A percentile compares a stretch with the other conserved stretches of the same genome.
Evolutionary conservation across 2,888 invertebrate species (phyloP).

Genomic region (Caenorhabditis sp.): DNA sequence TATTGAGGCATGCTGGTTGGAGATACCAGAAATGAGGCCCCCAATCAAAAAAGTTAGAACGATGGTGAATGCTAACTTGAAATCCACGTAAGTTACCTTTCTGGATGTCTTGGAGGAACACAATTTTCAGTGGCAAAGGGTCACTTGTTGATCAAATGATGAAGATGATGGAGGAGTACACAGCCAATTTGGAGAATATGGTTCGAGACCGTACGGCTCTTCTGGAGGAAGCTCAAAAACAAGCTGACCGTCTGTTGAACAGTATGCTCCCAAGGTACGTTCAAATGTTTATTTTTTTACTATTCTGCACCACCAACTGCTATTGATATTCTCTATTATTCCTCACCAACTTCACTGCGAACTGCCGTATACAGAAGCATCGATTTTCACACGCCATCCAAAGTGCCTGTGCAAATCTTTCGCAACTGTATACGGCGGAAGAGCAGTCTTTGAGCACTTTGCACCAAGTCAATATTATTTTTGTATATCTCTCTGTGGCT

Average conservation of each 20-base stretch:
- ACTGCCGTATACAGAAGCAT: slow-evolving; percentile 65
- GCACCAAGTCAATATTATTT: slow-evolving; percentile 7
- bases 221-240: slow-evolving; percentile 82
- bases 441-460: slow-evolving; percentile 27
- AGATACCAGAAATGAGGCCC: slow-evolving; percentile 81
- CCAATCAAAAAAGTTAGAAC: slow-evolving; percentile 81
- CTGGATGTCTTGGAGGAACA: not conserved
- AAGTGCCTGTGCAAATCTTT: slow-evolving; percentile 67
- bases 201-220: slow-evolving; percentile 81
- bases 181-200: slow-evolving; percentile 80
- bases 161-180: slow-evolving; percentile 82
- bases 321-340: slow-evolving; percentile 43
- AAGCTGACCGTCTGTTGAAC: slow-evolving; percentile 81
- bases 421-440: slow-evolving; percentile 66
- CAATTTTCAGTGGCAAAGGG: slow-evolving; percentile 77
- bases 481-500: not conserved
- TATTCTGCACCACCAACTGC: not conserved
- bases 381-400: slow-evolving; percentile 60
- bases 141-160: slow-evolving; percentile 83
- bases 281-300: not conserved
- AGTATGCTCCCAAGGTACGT: slow-evolving; percentile 81
- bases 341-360: slow-evolving; percentile 39
- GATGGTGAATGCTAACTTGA: slow-evolving; percentile 80
- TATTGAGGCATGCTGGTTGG: slow-evolving; percentile 83
- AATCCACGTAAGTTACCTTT: slow-evolving; percentile 73